Percentiles rank a stretch among this genome's conserved stretches.
These are phyloP conservation scores for Leptinotarsa haldemani DNA, from an alignment of 2,888 invertebrate species.

Conservation along the genomic window DNA sequence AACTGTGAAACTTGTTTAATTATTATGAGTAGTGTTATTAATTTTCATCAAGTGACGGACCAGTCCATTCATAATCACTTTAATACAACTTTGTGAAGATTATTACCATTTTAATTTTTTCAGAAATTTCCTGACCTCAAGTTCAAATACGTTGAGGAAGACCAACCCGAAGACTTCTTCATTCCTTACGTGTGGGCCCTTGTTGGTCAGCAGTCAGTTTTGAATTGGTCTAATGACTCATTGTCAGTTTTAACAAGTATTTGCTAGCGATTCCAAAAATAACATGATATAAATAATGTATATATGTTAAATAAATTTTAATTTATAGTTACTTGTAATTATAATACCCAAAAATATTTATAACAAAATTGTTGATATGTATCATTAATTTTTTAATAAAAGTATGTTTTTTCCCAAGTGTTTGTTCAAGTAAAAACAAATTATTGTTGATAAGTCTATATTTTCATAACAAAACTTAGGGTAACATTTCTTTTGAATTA, in stretches of 20 bases:
- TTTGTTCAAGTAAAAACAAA: neutral
- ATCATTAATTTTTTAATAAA: constrained; percentile 13
- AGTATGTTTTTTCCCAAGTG: neutral
- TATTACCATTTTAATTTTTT: constrained; percentile 42
- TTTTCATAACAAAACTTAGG: too few relatives aligned
- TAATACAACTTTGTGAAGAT: neutral
- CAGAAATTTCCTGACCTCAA: constrained; percentile 99
- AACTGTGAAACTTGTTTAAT: too few relatives aligned
- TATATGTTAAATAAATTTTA: constrained; percentile 16
- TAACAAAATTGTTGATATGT: constrained; percentile 14
- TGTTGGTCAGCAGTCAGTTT: constrained; percentile 70
- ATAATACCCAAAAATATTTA: constrained; percentile 14
- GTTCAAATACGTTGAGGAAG: constrained; percentile 99
- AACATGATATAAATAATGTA: constrained; percentile 5
- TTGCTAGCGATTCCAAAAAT: constrained; percentile 14
- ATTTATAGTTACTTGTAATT: constrained; percentile 1
- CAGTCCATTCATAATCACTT: too few relatives aligned
- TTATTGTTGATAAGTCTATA: neutral
- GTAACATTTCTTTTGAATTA: too few relatives aligned
- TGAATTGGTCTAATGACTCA: constrained; percentile 56
- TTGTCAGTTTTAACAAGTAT: constrained; percentile 7
- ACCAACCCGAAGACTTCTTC: constrained; percentile 98
- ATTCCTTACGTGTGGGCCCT: constrained; percentile 99
- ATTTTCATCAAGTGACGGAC: too few relatives aligned
- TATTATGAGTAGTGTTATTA: too few relatives aligned